These are phyloP conservation scores for Glomeris marginata DNA, from an alignment of 2,888 invertebrate genomes.

Conservation along the genomic window DNA sequence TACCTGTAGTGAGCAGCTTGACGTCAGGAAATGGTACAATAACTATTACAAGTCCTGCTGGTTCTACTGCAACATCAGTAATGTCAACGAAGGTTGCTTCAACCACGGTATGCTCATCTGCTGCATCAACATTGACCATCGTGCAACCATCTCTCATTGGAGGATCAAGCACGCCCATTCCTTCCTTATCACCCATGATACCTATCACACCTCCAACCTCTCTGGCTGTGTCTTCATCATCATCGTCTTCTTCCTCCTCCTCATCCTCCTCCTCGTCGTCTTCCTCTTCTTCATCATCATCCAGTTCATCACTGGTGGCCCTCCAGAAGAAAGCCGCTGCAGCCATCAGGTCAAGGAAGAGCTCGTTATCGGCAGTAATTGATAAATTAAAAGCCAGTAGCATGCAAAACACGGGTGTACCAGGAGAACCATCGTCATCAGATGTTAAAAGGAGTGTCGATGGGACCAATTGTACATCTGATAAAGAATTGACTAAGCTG, in stretches of 20 bases:
- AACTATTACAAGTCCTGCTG: too few relatives aligned
- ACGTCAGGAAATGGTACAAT: too few relatives aligned
- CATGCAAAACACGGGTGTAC: slow-evolving; percentile 5
- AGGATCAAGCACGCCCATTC: slow-evolving; percentile 9
- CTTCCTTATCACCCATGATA: not conserved
- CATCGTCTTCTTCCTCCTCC: slow-evolving; percentile 11
- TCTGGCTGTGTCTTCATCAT: slow-evolving; percentile 5
- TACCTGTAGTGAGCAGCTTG: too few relatives aligned
- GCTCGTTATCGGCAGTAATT: slow-evolving; percentile 23
- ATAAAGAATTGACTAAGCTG: slow-evolving; percentile 32
- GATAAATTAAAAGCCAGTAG: slow-evolving; percentile 12
- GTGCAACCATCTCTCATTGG: slow-evolving; percentile 16
- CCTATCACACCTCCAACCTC: not conserved
- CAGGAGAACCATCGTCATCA: not conserved
- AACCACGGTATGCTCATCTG: slow-evolving; percentile 13
- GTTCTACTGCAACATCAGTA: not conserved
- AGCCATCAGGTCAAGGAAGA: slow-evolving; percentile 19
- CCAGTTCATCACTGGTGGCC: slow-evolving; percentile 24
- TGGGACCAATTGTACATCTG: slow-evolving; percentile 5
- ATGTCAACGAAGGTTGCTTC: slow-evolving; percentile 11
- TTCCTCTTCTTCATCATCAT: slow-evolving; percentile 24
- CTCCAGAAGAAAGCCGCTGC: slow-evolving; percentile 14
- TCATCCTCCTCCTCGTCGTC: slow-evolving; percentile 11
- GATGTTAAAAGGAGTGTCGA: slow-evolving; percentile 1
- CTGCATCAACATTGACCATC: slow-evolving; percentile 14